These are phyloP conservation scores for Gallinago media DNA, from an alignment of 2,113 vertebrate species.

Conservation along the genomic window DNA sequence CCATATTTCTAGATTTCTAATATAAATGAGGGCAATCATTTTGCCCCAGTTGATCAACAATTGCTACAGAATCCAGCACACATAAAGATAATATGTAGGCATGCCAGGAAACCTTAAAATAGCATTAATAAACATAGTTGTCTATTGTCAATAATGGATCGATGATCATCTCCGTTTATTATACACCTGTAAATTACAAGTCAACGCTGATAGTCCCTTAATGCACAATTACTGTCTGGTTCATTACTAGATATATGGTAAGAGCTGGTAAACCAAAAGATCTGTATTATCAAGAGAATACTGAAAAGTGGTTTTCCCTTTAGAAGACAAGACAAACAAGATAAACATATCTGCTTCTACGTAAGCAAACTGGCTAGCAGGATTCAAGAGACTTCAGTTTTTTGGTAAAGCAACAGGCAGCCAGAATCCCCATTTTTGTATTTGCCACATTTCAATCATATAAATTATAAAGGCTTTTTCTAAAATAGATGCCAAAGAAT, in stretches of 20 bases:
- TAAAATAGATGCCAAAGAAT: background rate
- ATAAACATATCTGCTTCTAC: background rate
- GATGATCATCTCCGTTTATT: background rate
- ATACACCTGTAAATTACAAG: background rate
- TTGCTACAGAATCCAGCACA: background rate
- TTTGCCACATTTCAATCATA: background rate
- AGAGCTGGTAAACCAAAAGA: background rate
- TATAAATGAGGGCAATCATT: background rate
- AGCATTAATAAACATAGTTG: background rate
- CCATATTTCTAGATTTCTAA: background rate
- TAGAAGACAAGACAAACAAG: background rate
- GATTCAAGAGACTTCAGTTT: background rate
- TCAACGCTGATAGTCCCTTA: background rate
- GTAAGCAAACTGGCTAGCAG: background rate
- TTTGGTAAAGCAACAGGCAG: background rate
- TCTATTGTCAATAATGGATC: background rate
- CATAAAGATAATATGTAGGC: background rate
- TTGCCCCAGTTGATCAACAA: background rate
- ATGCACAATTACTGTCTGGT: conserved; percentile 3
- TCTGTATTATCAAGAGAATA: background rate
- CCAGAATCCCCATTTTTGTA: background rate
- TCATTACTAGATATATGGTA: background rate
- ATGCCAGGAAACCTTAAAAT: background rate
- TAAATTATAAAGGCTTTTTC: background rate
- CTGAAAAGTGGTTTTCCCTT: background rate